Evolutionary conservation across 2,888 invertebrate species (phyloP).

Genomic region (Apamea monoglypha): DNA sequence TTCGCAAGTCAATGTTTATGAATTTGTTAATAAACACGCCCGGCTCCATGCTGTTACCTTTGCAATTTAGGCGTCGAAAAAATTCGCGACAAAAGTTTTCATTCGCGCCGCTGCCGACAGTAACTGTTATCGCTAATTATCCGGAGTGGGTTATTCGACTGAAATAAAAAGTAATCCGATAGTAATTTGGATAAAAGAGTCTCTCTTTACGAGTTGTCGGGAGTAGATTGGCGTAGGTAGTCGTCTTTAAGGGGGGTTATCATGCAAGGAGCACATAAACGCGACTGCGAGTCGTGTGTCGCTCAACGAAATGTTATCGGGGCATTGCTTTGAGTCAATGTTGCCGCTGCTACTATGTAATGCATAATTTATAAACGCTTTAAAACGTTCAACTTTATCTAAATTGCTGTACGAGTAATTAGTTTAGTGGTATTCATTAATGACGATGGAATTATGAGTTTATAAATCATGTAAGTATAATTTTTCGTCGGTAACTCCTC

Average conservation of each 20-base stretch:
- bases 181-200: constrained; percentile 84
- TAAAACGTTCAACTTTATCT: constrained; percentile 66
- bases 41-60: constrained; percentile 79
- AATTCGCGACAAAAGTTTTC: constrained; percentile 75
- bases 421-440: constrained; percentile 73
- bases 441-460: constrained; percentile 68
- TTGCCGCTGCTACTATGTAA: constrained; percentile 58
- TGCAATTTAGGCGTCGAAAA: constrained; percentile 77
- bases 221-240: constrained; percentile 80
- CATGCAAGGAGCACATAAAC: constrained; percentile 85
- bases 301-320: constrained; percentile 75
- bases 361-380: constrained; percentile 60
- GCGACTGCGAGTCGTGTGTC: constrained; percentile 78
- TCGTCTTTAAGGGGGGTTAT: constrained; percentile 81
- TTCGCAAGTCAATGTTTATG: constrained; percentile 88
- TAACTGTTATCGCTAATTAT: constrained; percentile 83
- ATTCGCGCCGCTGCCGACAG: constrained; percentile 68
- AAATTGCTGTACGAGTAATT: constrained; percentile 75
- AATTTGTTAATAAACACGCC: constrained; percentile 88
- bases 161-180: constrained; percentile 84
- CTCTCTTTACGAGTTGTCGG: constrained; percentile 79
- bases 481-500: constrained; percentile 88
- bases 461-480: constrained; percentile 71
- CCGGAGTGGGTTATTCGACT: constrained; percentile 79
- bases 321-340: constrained; percentile 71